Percentiles rank a stretch among this genome's conserved stretches.
phyloP scores from a whole-genome alignment of 2,113 vertebrate species.

The Gavialis gangeticus region DNA sequence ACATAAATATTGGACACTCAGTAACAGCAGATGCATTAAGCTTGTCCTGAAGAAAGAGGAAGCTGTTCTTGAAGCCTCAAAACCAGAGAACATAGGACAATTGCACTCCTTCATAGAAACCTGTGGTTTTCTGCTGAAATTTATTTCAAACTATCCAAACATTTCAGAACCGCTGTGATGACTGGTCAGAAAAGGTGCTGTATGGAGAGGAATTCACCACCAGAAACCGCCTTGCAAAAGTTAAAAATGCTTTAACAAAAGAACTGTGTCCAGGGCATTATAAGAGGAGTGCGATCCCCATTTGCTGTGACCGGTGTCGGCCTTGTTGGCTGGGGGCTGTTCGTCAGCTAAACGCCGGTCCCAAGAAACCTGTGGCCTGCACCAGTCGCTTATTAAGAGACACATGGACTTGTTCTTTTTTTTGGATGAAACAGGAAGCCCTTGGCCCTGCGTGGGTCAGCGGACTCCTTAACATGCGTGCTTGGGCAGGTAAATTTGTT shows the following conservation, averaged over 20 bases:
- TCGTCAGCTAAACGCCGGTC: neutral
- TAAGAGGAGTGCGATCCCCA: neutral
- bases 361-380: neutral
- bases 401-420: neutral
- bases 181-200: constrained; percentile 37
- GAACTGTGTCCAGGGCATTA: constrained; percentile 46
- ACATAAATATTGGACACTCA: constrained; percentile 14
- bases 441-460: rapidly evolving
- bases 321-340: neutral
- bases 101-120: constrained; percentile 67
- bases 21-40: constrained; percentile 57
- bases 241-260: constrained; percentile 44
- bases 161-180: neutral
- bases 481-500: neutral
- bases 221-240: constrained; percentile 56
- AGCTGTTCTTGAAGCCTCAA: constrained; percentile 55
- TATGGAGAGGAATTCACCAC: neutral
- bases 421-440: neutral
- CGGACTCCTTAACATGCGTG: neutral
- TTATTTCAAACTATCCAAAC: constrained; percentile 71
- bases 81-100: constrained; percentile 62
- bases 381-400: neutral
- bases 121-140: constrained; percentile 63
- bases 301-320: neutral
- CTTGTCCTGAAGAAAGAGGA: constrained; percentile 55